These are phyloP conservation scores for Sebastes glaucus DNA, from an alignment of 2,797 vertebrate species.

Conservation along the genomic window DNA sequence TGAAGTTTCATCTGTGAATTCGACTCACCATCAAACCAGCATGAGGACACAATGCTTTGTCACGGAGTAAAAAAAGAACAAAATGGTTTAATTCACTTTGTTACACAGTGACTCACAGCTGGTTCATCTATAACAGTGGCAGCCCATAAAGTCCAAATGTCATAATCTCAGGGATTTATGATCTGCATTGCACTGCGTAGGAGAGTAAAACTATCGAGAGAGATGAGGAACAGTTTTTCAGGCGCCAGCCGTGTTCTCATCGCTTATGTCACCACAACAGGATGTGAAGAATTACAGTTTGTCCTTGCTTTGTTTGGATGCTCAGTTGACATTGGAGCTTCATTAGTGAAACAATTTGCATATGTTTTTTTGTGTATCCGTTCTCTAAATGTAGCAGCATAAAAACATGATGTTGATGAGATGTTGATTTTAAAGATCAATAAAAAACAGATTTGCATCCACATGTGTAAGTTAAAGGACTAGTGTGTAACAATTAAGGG, in stretches of 20 bases:
- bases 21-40: neutral
- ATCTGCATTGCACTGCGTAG: neutral
- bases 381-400: neutral
- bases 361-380: neutral
- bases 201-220: slow-evolving; percentile 3
- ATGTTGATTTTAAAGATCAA: neutral
- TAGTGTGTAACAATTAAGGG: too few species aligned
- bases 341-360: slow-evolving; percentile 10
- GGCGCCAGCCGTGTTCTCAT: neutral
- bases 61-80: neutral
- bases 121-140: slow-evolving; percentile 36
- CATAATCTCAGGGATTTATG: slow-evolving; percentile 42
- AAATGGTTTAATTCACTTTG: slow-evolving; percentile 17
- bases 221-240: slow-evolving; percentile 2
- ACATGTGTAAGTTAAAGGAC: too few species aligned
- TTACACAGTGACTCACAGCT: slow-evolving; percentile 29
- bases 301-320: slow-evolving; percentile 6
- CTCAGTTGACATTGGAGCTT: neutral
- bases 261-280: neutral
- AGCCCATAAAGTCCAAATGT: slow-evolving; percentile 6
- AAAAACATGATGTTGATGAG: neutral
- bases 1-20: slow-evolving; percentile 1
- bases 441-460: neutral
- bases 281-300: slow-evolving; percentile 2
- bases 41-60: neutral